Percentiles rank a stretch among this genome's conserved stretches.
Conservation (phyloP, 2,113 vertebrate genomes). For the Alligator mississippiensis region DNA sequence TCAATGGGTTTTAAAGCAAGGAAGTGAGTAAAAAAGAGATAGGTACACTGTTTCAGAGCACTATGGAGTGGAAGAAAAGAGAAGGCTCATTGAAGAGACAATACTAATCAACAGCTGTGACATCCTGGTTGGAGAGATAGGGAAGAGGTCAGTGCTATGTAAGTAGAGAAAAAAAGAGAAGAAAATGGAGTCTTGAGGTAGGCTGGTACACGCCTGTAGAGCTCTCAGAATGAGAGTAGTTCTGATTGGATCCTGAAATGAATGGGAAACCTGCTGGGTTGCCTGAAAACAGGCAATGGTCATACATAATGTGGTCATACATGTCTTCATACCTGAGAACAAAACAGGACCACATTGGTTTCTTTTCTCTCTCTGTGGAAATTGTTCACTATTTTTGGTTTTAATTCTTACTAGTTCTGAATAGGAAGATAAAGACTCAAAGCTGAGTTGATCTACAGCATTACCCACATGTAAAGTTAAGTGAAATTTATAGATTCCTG, state of each 20-base stretch:
- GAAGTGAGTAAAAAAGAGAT: neutral
- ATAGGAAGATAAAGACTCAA: neutral
- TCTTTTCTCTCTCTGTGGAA: neutral
- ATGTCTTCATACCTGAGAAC: fast-evolving
- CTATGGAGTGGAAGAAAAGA: fast-evolving
- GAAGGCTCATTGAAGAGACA: neutral
- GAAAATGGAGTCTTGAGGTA: neutral
- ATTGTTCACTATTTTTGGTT: neutral
- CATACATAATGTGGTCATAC: neutral
- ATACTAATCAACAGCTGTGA: neutral
- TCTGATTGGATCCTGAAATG: neutral
- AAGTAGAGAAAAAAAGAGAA: fast-evolving
- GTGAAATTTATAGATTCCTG: neutral
- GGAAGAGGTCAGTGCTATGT: neutral
- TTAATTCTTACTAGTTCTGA: conserved; percentile 31
- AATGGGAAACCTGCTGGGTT: neutral
- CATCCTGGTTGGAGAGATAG: neutral
- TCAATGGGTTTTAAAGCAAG: neutral
- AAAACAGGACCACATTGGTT: neutral
- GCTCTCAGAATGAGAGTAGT: neutral
- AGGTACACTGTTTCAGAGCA: neutral
- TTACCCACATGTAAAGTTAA: neutral
- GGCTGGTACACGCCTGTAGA: neutral
- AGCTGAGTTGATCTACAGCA: neutral
- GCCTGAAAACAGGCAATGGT: neutral